Evolutionary conservation across 2,888 invertebrate genomes (phyloP).

Genomic region (Mayetiola destructor): DNA sequence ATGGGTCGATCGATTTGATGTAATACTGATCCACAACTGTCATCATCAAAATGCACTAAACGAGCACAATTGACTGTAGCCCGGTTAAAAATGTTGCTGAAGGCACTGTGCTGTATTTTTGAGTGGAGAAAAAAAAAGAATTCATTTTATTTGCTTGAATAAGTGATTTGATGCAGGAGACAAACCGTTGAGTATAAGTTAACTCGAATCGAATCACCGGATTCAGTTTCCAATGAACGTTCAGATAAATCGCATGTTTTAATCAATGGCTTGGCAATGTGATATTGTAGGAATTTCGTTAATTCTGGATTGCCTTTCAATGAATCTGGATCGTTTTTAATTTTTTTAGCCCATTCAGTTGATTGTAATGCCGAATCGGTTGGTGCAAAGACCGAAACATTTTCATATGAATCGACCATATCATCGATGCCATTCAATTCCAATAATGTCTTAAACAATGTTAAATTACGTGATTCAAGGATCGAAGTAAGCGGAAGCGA

Average conservation of each 20-base stretch:
- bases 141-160: background rate
- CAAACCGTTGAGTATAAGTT: constrained; percentile 45
- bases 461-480: constrained; percentile 44
- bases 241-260: constrained; percentile 44
- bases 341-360: constrained; percentile 30
- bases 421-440: constrained; percentile 41
- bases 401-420: constrained; percentile 42
- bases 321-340: constrained; percentile 30
- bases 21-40: constrained; percentile 51
- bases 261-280: constrained; percentile 42
- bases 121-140: constrained; percentile 20
- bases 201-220: constrained; percentile 39
- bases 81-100: constrained; percentile 41
- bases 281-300: constrained; percentile 45
- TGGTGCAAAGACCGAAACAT: constrained; percentile 48
- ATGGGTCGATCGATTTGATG: constrained; percentile 49
- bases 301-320: constrained; percentile 35
- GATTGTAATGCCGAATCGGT: constrained; percentile 46
- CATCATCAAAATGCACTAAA: constrained; percentile 43
- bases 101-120: constrained; percentile 35
- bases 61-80: constrained; percentile 54
- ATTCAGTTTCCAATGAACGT: constrained; percentile 37
- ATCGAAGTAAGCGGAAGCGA: constrained; percentile 34
- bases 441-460: constrained; percentile 41
- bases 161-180: background rate